Evolutionary conservation across 2,113 vertebrate genomes (phyloP), one percentile per base, ranked within the genome.

Genomic region (Gymnobelideus leadbeateri): DNA sequence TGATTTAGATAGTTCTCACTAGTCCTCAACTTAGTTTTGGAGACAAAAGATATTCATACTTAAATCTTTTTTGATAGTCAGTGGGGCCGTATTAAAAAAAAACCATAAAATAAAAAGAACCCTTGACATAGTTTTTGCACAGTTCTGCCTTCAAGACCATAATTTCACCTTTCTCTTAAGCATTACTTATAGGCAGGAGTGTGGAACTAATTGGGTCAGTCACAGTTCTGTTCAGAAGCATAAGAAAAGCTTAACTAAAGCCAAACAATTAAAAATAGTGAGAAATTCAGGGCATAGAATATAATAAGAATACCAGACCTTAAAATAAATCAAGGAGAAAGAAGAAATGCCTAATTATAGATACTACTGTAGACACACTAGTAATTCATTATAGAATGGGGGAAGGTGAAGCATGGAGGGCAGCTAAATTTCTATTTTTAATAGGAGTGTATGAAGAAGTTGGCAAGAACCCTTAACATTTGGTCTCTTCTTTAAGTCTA

Each of bases 61-160:
- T 90, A 43, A 89, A 0, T 91, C 8, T 95, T 23, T 92, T 52
- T 7, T 77, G 57, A 46, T n/a, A 51, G 89, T 9, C 25, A 53
- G 0, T 93, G 89, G 89, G 92, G 89, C n/a, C 10, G 89, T 8
- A 55, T 55, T 55, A 26, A 55, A 54, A 26, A 55, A 12, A 14
- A 37, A 31, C 11, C 47, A 49, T 49, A 49, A 49, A 49, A 49
- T 37, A 37, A 77, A 21, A 84, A 84, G 68, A 68, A 84, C 23
- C 68, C 2, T 84, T 43, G 6, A 19, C 19, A 43, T 23, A 84
- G 6, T 21, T 84, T 2, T 24, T 6, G 28, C 23, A 92, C 47
- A 52, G 47, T 55, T 92, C 92, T n/a, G 3, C 51, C 47, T 96
- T 96, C 37, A 91, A 47, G 25, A 95, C 92, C 43, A 92, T 37